Conservation (phyloP, 1,140 invertebrate genomes). For the Sipha flava region DNA sequence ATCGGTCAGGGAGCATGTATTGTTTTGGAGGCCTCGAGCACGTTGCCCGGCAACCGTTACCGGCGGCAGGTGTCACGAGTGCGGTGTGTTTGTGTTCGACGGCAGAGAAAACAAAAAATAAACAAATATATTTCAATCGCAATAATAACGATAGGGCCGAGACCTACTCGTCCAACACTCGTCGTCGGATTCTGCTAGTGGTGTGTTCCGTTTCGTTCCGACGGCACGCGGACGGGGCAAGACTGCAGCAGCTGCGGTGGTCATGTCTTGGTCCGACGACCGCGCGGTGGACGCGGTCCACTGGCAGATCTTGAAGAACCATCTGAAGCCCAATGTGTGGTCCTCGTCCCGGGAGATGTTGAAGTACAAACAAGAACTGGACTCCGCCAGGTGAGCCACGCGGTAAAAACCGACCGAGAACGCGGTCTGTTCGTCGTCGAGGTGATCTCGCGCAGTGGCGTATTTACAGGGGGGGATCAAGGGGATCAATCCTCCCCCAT, state of each 20-base stretch:
- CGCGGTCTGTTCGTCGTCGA: too few relatives aligned
- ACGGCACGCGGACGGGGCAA: not conserved
- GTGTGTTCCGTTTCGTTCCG: too few relatives aligned
- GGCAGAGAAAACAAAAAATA: too few relatives aligned
- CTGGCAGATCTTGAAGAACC: slow-evolving; percentile 6
- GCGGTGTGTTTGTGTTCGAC: not conserved
- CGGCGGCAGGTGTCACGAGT: not conserved
- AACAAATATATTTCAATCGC: too few relatives aligned
- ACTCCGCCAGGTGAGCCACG: not conserved
- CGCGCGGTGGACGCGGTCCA: not conserved
- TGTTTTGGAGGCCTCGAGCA: not conserved
- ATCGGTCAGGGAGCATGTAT: not conserved
- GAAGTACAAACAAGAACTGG: slow-evolving; percentile 16
- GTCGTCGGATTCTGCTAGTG: too few relatives aligned
- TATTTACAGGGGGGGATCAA: too few relatives aligned
- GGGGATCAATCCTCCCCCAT: too few relatives aligned
- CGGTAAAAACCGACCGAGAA: not conserved
- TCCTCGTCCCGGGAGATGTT: not conserved
- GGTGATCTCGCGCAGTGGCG: too few relatives aligned
- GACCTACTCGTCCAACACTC: too few relatives aligned
- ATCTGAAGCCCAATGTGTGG: not conserved
- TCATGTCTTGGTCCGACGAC: slow-evolving; percentile 12
- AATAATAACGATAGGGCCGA: too few relatives aligned
- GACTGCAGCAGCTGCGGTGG: too few relatives aligned
- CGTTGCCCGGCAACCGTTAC: slow-evolving; percentile 16